Evolutionary conservation across 2,797 vertebrate genomes (phyloP).

Genomic region (Spinibarbus caldwelli): DNA sequence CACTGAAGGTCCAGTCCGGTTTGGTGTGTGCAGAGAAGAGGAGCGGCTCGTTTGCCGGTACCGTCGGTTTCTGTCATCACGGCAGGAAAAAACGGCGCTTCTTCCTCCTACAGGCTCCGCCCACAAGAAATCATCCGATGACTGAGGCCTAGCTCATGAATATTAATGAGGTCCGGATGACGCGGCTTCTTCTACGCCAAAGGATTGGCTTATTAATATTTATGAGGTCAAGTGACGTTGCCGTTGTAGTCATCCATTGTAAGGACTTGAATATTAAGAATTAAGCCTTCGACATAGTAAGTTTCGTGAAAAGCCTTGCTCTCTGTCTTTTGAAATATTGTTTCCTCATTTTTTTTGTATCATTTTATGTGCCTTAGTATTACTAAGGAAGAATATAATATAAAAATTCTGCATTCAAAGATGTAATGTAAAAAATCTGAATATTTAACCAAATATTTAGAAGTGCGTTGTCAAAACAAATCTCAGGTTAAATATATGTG

Average conservation of each 20-base stretch:
- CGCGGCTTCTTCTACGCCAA: background rate
- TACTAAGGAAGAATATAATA: background rate
- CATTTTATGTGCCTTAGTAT: too few species aligned
- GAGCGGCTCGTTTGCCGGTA: conserved; percentile 45
- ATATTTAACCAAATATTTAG: background rate
- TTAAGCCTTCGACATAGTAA: background rate
- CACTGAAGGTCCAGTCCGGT: background rate
- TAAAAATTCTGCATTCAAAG: background rate
- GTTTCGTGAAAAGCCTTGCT: background rate
- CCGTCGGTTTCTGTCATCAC: conserved; percentile 38
- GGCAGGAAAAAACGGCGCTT: conserved; percentile 35
- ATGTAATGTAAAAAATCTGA: background rate
- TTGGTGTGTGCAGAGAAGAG: background rate
- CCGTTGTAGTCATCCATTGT: background rate
- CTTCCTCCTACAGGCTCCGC: conserved; percentile 77
- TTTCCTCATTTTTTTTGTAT: background rate
- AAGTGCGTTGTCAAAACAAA: background rate
- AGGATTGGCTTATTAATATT: conserved; percentile 6
- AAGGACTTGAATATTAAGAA: background rate
- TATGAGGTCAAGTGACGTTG: background rate
- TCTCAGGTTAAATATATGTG: background rate
- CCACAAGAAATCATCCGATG: conserved; percentile 78
- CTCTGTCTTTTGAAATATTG: background rate
- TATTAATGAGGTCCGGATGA: background rate
- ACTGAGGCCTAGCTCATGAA: conserved; percentile 3